These are phyloP conservation scores for Vireo altiloquus DNA, from an alignment of 2,113 vertebrate species.

Conservation along the genomic window DNA sequence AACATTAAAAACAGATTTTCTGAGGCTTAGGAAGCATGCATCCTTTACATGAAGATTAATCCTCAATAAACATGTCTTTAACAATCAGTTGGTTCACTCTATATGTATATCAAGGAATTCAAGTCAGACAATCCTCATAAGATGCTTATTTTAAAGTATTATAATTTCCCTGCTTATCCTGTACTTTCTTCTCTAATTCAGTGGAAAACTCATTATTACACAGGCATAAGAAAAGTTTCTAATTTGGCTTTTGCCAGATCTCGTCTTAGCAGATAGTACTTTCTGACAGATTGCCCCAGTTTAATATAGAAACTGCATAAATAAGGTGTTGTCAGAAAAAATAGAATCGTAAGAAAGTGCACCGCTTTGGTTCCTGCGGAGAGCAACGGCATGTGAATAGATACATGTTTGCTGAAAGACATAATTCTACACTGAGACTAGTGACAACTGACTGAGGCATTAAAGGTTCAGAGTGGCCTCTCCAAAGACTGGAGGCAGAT, in stretches of 20 bases:
- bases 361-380: neutral
- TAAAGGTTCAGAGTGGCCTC: neutral
- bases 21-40: neutral
- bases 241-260: neutral
- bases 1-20: slow-evolving; percentile 43
- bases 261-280: neutral
- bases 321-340: neutral
- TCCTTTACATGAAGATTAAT: slow-evolving; percentile 10
- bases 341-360: neutral
- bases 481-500: neutral
- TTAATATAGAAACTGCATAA: neutral
- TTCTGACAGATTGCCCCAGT: neutral
- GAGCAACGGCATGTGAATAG: neutral
- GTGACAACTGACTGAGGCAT: neutral
- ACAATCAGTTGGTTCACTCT: neutral
- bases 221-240: neutral
- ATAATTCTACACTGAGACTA: neutral
- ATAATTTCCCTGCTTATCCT: neutral
- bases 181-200: neutral
- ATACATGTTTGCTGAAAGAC: neutral
- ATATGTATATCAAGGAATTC: neutral
- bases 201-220: neutral
- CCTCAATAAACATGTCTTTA: slow-evolving; percentile 6
- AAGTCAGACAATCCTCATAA: neutral
- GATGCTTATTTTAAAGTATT: neutral